These are phyloP conservation scores for Ceraclea dissimilis DNA, from an alignment of 2,888 invertebrate genomes.

Conservation along the genomic window DNA sequence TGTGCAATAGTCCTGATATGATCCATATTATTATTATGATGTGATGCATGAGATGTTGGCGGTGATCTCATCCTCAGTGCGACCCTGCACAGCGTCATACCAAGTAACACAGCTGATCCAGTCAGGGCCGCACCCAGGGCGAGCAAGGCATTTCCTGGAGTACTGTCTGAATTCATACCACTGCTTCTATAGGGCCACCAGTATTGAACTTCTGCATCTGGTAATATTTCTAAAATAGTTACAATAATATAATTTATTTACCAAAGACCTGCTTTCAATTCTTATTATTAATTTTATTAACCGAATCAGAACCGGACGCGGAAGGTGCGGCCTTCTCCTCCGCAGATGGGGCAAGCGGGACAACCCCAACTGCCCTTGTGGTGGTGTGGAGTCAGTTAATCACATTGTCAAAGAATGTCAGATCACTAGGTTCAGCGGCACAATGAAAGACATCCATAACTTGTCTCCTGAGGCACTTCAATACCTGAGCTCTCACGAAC, in stretches of 20 bases:
- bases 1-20: slow-evolving; percentile 24
- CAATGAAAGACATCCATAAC: too few relatives aligned
- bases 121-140: slow-evolving; percentile 13
- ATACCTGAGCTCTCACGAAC: too few relatives aligned
- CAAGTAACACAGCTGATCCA: slow-evolving; percentile 14
- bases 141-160: slow-evolving; percentile 8
- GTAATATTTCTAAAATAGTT: slow-evolving; percentile 3
- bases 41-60: slow-evolving; percentile 1
- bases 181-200: slow-evolving; percentile 22
- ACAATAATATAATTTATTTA: neutral
- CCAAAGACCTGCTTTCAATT: neutral
- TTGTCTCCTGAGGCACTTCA: too few relatives aligned
- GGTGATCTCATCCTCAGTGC: slow-evolving; percentile 12
- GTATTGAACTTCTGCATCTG: slow-evolving; percentile 8
- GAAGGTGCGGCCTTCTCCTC: too few relatives aligned
- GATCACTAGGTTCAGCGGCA: too few relatives aligned
- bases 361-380: too few relatives aligned
- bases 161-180: neutral
- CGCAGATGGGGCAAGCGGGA: too few relatives aligned
- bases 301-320: neutral
- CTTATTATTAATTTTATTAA: neutral
- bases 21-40: slow-evolving; percentile 21
- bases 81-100: slow-evolving; percentile 12
- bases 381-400: too few relatives aligned
- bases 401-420: too few relatives aligned